These are phyloP conservation scores for Armadillidium nasatum DNA, from an alignment of 1,140 invertebrate species.

Conservation along the genomic window DNA sequence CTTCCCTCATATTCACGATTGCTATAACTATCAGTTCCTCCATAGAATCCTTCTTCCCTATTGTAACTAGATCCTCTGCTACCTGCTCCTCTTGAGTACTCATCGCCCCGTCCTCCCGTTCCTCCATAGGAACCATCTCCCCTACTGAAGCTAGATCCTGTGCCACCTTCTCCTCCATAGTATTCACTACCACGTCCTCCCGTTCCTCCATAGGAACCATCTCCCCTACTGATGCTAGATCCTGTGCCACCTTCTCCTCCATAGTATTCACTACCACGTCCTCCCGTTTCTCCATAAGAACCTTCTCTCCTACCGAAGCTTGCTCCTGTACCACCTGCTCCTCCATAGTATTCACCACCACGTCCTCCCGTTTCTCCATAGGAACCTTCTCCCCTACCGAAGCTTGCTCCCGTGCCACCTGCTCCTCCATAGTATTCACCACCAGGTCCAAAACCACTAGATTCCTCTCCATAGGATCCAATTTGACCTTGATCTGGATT, in stretches of 20 bases:
- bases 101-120: conserved; percentile 4
- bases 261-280: background rate
- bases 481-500: conserved; percentile 10
- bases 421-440: too few species aligned
- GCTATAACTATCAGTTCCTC: background rate
- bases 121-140: background rate
- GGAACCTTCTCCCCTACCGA: too few species aligned
- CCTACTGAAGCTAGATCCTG: background rate
- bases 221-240: background rate
- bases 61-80: background rate
- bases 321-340: background rate
- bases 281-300: background rate
- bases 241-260: background rate
- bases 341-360: conserved; percentile 13
- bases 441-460: too few species aligned
- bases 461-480: too few species aligned
- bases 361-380: background rate
- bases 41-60: background rate
- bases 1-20: background rate
- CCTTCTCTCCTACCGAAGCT: background rate
- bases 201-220: background rate
- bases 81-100: background rate
- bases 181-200: background rate
- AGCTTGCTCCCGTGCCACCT: too few species aligned
- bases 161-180: background rate